These are phyloP conservation scores for Arctocebus calabarensis DNA, from an alignment of 2,797 vertebrate genomes.

Conservation along the genomic window DNA sequence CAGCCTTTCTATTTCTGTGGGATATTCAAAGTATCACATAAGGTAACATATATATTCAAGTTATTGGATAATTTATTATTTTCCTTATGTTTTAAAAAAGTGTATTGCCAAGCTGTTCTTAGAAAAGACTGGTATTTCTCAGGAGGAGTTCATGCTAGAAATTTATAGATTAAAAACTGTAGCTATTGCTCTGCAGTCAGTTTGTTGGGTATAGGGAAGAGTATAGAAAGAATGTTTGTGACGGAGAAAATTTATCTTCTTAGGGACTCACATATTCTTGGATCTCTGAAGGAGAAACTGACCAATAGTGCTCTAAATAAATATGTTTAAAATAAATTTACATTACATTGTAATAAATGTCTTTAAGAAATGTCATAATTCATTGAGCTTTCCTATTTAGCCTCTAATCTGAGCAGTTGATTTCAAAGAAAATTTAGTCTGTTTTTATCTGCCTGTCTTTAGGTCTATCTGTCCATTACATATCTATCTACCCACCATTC, in stretches of 20 bases:
- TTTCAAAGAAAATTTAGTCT: neutral
- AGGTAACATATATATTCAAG: neutral
- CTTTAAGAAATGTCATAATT: neutral
- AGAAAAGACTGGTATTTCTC: neutral
- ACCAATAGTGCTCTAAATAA: neutral
- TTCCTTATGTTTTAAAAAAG: neutral
- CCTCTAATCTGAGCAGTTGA: neutral
- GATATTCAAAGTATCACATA: neutral
- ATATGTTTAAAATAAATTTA: conserved; percentile 12
- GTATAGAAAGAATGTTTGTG: neutral
- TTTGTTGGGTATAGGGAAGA: neutral
- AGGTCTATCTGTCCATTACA: neutral
- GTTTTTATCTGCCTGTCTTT: neutral
- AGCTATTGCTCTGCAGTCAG: neutral
- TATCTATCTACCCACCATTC: too few species aligned
- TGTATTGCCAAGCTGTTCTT: neutral
- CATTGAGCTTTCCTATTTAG: neutral
- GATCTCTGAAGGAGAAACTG: neutral
- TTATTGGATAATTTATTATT: neutral
- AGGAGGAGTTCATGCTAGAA: neutral
- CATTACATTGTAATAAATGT: neutral
- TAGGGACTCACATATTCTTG: neutral
- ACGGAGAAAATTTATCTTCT: neutral
- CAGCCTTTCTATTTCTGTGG: neutral
- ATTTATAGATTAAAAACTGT: neutral